Evolutionary conservation across 2,797 vertebrate species (phyloP).

Genomic region (Alectoris magna): DNA sequence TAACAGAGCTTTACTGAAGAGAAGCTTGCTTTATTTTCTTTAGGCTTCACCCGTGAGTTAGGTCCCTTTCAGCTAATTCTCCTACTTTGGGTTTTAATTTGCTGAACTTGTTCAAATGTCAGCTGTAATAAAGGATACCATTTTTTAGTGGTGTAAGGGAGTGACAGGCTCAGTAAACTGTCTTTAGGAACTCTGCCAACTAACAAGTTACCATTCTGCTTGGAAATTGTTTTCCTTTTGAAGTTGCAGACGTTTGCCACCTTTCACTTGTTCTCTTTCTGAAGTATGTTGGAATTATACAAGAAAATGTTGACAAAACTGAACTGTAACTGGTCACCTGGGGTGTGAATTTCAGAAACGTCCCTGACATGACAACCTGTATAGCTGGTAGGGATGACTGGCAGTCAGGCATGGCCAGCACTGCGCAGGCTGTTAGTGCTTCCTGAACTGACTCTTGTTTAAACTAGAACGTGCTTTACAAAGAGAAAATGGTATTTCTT

Average conservation of each 20-base stretch:
- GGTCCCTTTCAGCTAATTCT: neutral
- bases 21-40: neutral
- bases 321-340: neutral
- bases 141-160: neutral
- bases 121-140: neutral
- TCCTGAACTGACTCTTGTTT: constrained; percentile 25
- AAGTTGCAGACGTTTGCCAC: neutral
- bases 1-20: neutral
- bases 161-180: neutral
- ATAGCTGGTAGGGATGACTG: neutral
- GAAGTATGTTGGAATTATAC: neutral
- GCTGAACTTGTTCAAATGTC: neutral
- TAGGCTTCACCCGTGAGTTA: neutral
- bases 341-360: neutral
- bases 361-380: neutral
- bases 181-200: neutral
- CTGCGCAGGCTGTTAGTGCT: accelerated
- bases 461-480: neutral
- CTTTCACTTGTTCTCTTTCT: neutral
- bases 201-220: neutral
- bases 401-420: neutral
- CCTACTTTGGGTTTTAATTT: neutral
- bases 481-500: neutral
- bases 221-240: neutral
- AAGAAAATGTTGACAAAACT: neutral